Evolutionary conservation across 2,113 vertebrate genomes (phyloP), one percentile per base, ranked within the genome.

Genomic region (Polyodon spathula): DNA sequence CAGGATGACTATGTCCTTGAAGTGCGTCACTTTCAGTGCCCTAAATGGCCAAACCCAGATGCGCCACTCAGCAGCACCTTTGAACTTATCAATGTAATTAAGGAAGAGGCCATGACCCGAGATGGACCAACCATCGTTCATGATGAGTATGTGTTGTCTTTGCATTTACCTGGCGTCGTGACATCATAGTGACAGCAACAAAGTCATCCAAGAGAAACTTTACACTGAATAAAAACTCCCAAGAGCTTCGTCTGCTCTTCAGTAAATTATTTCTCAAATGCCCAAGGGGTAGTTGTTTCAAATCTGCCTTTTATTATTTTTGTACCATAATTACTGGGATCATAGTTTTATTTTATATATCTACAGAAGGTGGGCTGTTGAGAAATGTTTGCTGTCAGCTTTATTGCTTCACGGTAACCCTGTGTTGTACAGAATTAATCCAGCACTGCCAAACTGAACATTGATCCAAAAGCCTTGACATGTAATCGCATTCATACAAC

Each of bases 1-100:
- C 74, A 99, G 96, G 95, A 99, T 68, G 96, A 99, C 78, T 99
- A 99, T 11, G 96, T 99, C 52, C 83, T 99, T 65, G 96, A 99
- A 76, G 95, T 98, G 37, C 90, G 95, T 63, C 96, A 99, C 79
- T 97, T 97, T 71, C 96, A 99, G 80, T 99, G 95, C 81, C 96
- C 96, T 63, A 98, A 97, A 78, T 98, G 96, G 96, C 96, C 96
- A 15, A 95, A 97, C 64, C 91, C 94, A 1, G 93, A 96, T 6
- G 92, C 92, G 62, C 94, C 96, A 43, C 92, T 99, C 66, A 97
- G 95, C 88, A 96, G 92, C 75, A 91, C 93, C 68, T 95, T 98
- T 55, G 95, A 99, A 81, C 93, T 99, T 73, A 95, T 99, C 84
- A 97, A 94, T 17, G 93, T 99, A 77, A 96, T 98, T 79, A 98